Evolutionary conservation across 2,113 vertebrate species (phyloP).

Genomic region (Euleptes europaea): DNA sequence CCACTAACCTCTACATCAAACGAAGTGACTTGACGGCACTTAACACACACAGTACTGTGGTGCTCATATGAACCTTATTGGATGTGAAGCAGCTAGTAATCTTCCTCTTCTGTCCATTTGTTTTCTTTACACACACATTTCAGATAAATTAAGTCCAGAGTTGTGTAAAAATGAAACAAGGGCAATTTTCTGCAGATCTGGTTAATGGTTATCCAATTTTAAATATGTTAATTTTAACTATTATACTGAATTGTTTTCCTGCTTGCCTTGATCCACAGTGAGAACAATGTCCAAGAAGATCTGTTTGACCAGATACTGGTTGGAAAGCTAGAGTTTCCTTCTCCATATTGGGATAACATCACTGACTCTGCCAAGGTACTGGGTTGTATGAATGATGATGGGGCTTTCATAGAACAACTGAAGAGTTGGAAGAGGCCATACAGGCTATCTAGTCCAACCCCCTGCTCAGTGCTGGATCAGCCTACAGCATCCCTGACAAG

Average conservation of each 20-base stretch:
- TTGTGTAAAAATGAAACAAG: not conserved
- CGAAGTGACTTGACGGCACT: too few relatives aligned
- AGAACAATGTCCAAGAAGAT: conserved; percentile 94
- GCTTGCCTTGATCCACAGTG: conserved; percentile 73
- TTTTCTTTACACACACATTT: not conserved
- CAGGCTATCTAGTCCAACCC: too few relatives aligned
- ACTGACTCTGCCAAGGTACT: conserved; percentile 91
- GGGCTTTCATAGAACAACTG: too few relatives aligned
- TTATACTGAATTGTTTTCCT: not conserved
- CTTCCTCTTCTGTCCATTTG: not conserved
- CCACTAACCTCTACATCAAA: too few relatives aligned
- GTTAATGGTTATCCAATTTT: not conserved
- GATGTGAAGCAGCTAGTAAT: not conserved
- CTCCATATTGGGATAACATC: conserved; percentile 98
- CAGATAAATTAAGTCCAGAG: conserved; percentile 2
- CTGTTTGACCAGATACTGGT: conserved; percentile 96
- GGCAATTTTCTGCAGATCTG: not conserved
- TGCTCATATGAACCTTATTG: not conserved
- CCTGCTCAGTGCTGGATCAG: too few relatives aligned
- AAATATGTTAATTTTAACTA: not conserved
- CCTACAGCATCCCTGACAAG: too few relatives aligned
- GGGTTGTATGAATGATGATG: not conserved
- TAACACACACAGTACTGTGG: not conserved
- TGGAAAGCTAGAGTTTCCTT: conserved; percentile 91
- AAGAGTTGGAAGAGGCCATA: too few relatives aligned